These are phyloP conservation scores for Drosophila limbata DNA, from an alignment of 2,888 invertebrate genomes.

Conservation along the genomic window DNA sequence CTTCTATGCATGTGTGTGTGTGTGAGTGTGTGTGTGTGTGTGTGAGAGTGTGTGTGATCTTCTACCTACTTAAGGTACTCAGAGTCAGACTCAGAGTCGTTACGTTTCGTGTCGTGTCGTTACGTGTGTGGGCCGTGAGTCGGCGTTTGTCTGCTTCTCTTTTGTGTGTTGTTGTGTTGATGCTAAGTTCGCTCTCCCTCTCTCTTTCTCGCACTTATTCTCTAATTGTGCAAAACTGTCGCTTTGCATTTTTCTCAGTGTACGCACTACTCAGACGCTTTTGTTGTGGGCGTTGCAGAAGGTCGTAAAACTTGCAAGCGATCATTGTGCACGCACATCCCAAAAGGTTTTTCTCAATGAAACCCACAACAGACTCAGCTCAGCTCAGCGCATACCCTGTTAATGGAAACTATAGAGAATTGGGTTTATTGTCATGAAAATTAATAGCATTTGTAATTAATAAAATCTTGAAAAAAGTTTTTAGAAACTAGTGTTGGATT, in stretches of 20 bases:
- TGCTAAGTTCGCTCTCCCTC: slow-evolving; percentile 20
- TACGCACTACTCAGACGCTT: slow-evolving; percentile 40
- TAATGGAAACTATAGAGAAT: background rate
- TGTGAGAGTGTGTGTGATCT: slow-evolving; percentile 13
- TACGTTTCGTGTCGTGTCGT: slow-evolving; percentile 38
- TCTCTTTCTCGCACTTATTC: slow-evolving; percentile 30
- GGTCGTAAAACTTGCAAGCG: slow-evolving; percentile 74
- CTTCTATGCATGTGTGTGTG: background rate
- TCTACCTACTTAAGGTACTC: slow-evolving; percentile 54
- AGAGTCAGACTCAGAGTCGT: slow-evolving; percentile 30
- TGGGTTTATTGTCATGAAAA: background rate
- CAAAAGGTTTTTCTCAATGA: slow-evolving; percentile 75
- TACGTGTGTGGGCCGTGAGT: slow-evolving; percentile 72
- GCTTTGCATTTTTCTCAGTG: slow-evolving; percentile 67
- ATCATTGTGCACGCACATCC: slow-evolving; percentile 73
- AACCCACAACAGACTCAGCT: slow-evolving; percentile 43
- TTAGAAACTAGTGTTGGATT: background rate
- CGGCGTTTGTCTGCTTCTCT: slow-evolving; percentile 54
- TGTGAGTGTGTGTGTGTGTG: slow-evolving; percentile 10
- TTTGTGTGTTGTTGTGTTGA: slow-evolving; percentile 22
- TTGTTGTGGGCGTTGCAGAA: slow-evolving; percentile 74
- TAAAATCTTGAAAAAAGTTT: background rate
- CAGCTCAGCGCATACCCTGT: slow-evolving; percentile 45
- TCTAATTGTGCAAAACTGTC: slow-evolving; percentile 58
- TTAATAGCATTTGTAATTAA: background rate